Evolutionary conservation across 2,113 vertebrate species (phyloP), one percentile per base, ranked within the genome.

Genomic region (Accipiter cooperii): DNA sequence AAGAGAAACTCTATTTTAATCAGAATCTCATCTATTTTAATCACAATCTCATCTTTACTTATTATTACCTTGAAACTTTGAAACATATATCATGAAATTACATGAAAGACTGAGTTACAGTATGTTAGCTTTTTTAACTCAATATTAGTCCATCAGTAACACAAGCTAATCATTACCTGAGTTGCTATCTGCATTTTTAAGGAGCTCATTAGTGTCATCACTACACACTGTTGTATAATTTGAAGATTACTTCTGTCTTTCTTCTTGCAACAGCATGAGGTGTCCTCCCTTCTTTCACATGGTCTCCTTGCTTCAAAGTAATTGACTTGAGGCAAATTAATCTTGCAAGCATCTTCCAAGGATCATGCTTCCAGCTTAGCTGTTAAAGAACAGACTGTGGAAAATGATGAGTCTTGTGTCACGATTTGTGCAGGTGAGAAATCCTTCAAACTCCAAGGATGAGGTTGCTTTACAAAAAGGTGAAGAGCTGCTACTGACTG

Each of bases 121-220:
- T 25, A 44, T 34, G 28, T 61, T 73, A 66, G 47, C 63, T 84
- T 93, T 89, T 95, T 87, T 0, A 96, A 79, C 22, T 90, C 66
- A 74, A 7, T 49, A 84, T 69, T 89, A 82, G 47, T 51, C 46
- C 25, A 13, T 84, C 95, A 95, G 88, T 80, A 87, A 71, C 51
- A 92, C 40, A 82, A 91, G 22, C 24, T 90, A 78, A 89, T 87
- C 74, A 69, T 89, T 91, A 58, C 61, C 54, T 87, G 65, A 91
- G 31, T 64, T 87, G 31, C 68, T 87, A 71, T 87, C 63, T 90
- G 74, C 68, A 93, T 94, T 96, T 96, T 90, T 93, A 93, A 87
- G 88, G 61, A 92, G 57, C 52, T 84, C 65, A 79, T 97, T 94
- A 89, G 2, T 21, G 20, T 91, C 87, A 75, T 65, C 57, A 49